Evolutionary conservation across 2,888 invertebrate genomes (phyloP).

Genomic region (Drosophila seclusa): DNA sequence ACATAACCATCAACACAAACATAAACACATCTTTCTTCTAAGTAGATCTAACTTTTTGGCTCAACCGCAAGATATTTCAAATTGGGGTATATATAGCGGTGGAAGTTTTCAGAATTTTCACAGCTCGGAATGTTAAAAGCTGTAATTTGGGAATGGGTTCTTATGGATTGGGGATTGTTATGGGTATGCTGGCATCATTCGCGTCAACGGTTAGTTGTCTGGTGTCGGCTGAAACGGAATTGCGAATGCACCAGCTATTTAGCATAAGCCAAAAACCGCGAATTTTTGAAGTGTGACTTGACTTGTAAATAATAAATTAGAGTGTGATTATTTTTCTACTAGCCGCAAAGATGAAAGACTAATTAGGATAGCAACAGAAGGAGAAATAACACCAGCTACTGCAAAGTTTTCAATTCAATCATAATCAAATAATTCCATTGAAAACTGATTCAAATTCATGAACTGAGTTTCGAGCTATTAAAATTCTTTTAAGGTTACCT

Average conservation of each 20-base stretch:
- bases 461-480: not conserved
- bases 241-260: not conserved
- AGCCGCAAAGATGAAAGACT: not conserved
- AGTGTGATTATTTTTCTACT: not conserved
- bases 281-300: too few species aligned
- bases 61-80: constrained; percentile 50
- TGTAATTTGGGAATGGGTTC: too few species aligned
- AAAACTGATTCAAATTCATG: not conserved
- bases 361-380: not conserved
- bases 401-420: not conserved
- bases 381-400: not conserved
- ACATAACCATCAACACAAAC: constrained; percentile 17
- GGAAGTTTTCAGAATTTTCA: constrained; percentile 11
- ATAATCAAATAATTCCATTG: not conserved
- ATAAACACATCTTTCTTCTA: constrained; percentile 1
- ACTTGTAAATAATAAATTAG: not conserved
- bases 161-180: not conserved
- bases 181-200: constrained; percentile 1
- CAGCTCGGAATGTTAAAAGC: not conserved
- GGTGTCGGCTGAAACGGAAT: not conserved
- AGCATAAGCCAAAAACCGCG: too few species aligned
- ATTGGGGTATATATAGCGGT: constrained; percentile 26
- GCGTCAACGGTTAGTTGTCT: constrained; percentile 4
- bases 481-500: not conserved
- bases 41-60: constrained; percentile 35